Base-by-base conservation (phyloP, 2,113 vertebrate genomes). In the Xyliphius kryptos region DNA sequence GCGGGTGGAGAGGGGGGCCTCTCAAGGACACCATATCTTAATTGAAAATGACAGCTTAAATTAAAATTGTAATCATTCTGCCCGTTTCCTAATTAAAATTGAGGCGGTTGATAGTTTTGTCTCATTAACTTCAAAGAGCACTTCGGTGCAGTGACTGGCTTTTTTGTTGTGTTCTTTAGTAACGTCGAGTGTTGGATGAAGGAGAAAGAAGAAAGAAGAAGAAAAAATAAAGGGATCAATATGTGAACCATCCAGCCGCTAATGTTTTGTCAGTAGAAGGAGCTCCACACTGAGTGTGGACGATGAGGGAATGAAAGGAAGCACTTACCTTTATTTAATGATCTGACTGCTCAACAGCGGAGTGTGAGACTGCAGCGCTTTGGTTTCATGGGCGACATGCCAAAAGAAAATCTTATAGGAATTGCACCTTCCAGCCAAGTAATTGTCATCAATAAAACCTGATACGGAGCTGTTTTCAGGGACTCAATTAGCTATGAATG, bases 31-130 rank as follows among this genome's bases (percentile, higher is more conserved):
- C 72, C 76, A 83, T 77, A 83, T 85, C 85, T 81, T 88, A 88
- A 87, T 86, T 86, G 80, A 82, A 86, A 87, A 80, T 82, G 87
- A 82, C 85, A 83, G 83, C 79, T 83, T 82, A 83, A 87, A 86
- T 87, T 87, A 87, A 86, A 85, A 86, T 80, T 84, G 81, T 81
- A 88, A 88, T 88, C 80, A 83, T 86, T 87, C 78, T 66, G 72
- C 79, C 80, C 76, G 44, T 84, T 85, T 86, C 84, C 79, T 82
- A 86, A 87, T 87, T 86, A 87, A 86, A 85, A 84, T 77, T 61
- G 70, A 80, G 81, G 78, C 79, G 67, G 72, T 79, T 83, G 81
- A 85, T 86, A 84, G 83, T 83, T 86, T 83, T 86, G 81, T 86
- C 79, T 86, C 83, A 87, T 88, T 87, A 87, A 84, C 83, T 86